Percentiles rank a stretch among this genome's conserved stretches.
phyloP scores from a whole-genome alignment of 2,797 vertebrate species.

The Karalla daura region DNA sequence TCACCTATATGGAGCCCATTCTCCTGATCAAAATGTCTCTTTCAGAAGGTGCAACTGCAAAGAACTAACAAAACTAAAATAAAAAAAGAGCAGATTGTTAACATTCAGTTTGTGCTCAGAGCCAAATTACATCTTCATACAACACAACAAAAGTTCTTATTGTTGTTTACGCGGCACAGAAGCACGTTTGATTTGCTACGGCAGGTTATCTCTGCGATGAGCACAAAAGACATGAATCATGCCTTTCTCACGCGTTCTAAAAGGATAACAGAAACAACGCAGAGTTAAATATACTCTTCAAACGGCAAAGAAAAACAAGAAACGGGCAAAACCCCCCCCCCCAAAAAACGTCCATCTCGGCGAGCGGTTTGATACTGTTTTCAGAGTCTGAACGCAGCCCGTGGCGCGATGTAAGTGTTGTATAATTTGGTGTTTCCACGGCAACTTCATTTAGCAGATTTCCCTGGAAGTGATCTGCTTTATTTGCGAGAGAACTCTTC shows the following conservation, averaged over 20 bases:
- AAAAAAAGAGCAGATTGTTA: slow-evolving; percentile 22
- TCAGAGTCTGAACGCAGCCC: slow-evolving; percentile 21
- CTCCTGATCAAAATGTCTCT: slow-evolving; percentile 2
- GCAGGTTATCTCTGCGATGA: slow-evolving; percentile 69
- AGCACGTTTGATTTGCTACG: slow-evolving; percentile 64
- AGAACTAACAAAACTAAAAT: slow-evolving; percentile 35
- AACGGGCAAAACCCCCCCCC: no score
- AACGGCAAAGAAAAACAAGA: slow-evolving; percentile 28
- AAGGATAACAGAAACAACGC: slow-evolving; percentile 45
- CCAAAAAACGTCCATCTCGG: slow-evolving; percentile 6
- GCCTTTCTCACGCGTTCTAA: slow-evolving; percentile 13
- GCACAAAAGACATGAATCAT: slow-evolving; percentile 45
- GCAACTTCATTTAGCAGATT: slow-evolving; percentile 51
- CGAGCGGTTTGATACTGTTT: slow-evolving; percentile 18
- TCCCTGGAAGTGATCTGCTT: slow-evolving; percentile 34
- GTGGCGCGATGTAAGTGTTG: slow-evolving; percentile 33
- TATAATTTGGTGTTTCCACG: slow-evolving; percentile 52
- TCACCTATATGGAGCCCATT: background rate
- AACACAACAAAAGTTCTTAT: slow-evolving; percentile 29
- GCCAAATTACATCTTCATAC: slow-evolving; percentile 46
- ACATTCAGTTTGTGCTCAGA: slow-evolving; percentile 27
- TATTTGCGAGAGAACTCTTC: slow-evolving; percentile 40
- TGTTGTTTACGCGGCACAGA: slow-evolving; percentile 44
- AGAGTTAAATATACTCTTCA: slow-evolving; percentile 10
- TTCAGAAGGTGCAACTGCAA: slow-evolving; percentile 1